Percentiles rank a stretch among this genome's conserved stretches.
These are phyloP conservation scores for Herpetotheres cachinnans DNA, from an alignment of 2,113 vertebrate species.

Conservation along the genomic window DNA sequence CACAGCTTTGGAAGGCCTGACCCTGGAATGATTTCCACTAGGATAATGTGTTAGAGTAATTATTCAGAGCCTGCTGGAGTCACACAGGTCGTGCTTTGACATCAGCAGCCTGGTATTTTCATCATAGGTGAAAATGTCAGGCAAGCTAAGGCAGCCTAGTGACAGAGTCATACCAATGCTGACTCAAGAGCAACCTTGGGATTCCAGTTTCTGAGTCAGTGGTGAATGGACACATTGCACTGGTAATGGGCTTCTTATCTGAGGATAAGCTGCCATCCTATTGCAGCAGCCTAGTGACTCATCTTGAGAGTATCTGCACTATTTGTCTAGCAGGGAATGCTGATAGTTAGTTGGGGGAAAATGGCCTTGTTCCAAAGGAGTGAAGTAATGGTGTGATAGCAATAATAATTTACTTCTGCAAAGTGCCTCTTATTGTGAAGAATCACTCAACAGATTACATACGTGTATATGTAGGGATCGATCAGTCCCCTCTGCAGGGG, in stretches of 20 bases:
- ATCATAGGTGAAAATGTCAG: background rate
- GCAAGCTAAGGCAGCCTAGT: background rate
- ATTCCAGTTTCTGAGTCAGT: conserved; percentile 23
- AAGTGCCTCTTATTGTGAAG: conserved; percentile 30
- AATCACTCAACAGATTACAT: conserved; percentile 25
- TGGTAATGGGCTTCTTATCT: background rate
- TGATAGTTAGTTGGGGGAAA: background rate
- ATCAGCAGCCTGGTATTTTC: background rate
- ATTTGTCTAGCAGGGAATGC: background rate
- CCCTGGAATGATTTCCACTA: background rate
- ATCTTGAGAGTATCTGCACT: background rate
- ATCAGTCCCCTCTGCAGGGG: background rate
- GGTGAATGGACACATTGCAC: background rate
- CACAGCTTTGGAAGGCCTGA: background rate
- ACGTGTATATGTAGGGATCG: background rate
- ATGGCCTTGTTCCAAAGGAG: conserved; percentile 8
- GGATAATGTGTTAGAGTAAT: background rate
- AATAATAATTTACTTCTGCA: conserved; percentile 35
- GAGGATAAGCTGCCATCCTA: background rate
- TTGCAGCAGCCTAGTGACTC: conserved; percentile 30
- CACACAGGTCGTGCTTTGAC: background rate
- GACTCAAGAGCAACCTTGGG: background rate
- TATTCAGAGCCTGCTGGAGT: background rate
- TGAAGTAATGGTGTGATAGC: conserved; percentile 17
- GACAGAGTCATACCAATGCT: background rate